phyloP scores from a whole-genome alignment of 1,140 invertebrate genomes.

The Procambarus virginalis region DNA sequence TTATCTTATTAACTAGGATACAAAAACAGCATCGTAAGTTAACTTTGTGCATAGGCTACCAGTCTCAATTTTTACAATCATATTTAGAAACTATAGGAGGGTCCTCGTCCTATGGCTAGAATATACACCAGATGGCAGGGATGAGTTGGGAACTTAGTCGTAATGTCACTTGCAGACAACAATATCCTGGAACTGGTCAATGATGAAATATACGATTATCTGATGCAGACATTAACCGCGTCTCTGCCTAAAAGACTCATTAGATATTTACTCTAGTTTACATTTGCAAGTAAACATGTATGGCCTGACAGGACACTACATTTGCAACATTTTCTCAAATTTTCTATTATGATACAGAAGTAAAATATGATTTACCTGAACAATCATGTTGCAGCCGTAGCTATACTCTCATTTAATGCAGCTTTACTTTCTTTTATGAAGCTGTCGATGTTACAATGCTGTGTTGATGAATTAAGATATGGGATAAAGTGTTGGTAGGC shows the following conservation, averaged over 20 bases:
- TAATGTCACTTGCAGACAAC: not conserved
- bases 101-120: conserved; percentile 45
- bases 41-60: conserved; percentile 54
- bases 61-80: conserved; percentile 47
- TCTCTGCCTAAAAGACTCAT: not conserved
- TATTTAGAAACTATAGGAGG: conserved; percentile 52
- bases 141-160: conserved; percentile 28
- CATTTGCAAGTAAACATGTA: not conserved
- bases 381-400: not conserved
- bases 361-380: too few relatives aligned
- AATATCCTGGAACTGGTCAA: conserved; percentile 9
- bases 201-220: not conserved
- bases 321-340: not conserved
- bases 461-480: conserved; percentile 9
- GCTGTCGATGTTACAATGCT: not conserved
- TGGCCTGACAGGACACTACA: not conserved
- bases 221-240: not conserved
- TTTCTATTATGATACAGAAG: not conserved
- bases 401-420: not conserved
- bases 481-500: not conserved
- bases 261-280: not conserved
- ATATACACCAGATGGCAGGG: conserved; percentile 45
- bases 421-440: not conserved
- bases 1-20: conserved; percentile 47
- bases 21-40: conserved; percentile 49